These are phyloP conservation scores for Brachionus manjavacas DNA, from an alignment of 1,140 invertebrate genomes.

Conservation along the genomic window DNA sequence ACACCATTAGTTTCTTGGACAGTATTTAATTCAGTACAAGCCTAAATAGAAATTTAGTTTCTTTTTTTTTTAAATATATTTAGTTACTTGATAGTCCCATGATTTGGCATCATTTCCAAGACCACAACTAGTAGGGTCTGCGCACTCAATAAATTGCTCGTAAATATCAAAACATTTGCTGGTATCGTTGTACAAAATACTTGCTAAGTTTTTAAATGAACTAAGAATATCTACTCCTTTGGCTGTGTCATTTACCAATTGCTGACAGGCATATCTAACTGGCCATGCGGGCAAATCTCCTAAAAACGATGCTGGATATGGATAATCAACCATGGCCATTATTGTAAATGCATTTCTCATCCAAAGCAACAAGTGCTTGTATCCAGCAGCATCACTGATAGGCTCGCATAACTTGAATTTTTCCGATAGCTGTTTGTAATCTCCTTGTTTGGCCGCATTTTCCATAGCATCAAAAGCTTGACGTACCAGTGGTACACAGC, in stretches of 20 bases:
- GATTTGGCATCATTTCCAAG: constrained; percentile 19
- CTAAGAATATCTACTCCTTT: constrained; percentile 45
- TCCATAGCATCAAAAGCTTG: constrained; percentile 39
- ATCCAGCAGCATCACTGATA: constrained; percentile 19
- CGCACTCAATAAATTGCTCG: constrained; percentile 48
- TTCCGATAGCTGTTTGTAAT: neutral
- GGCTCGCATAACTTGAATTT: constrained; percentile 36
- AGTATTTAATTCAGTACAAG: constrained; percentile 93
- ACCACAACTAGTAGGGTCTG: constrained; percentile 41
- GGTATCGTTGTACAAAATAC: constrained; percentile 70
- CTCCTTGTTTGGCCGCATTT: constrained; percentile 1
- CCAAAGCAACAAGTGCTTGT: constrained; percentile 27
- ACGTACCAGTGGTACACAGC: constrained; percentile 36
- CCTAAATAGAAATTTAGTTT: neutral
- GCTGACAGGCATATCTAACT: constrained; percentile 62
- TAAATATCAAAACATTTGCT: constrained; percentile 68
- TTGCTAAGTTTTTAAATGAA: constrained; percentile 65
- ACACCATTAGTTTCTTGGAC: constrained; percentile 74
- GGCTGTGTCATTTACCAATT: neutral
- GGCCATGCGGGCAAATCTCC: constrained; percentile 76
- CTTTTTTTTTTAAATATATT: neutral
- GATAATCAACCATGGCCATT: constrained; percentile 87
- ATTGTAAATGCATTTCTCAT: constrained; percentile 63
- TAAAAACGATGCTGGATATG: constrained; percentile 76
- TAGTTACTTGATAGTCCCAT: constrained; percentile 49